These are phyloP conservation scores for Xanthia togata DNA, from an alignment of 2,888 invertebrate species.

Conservation along the genomic window DNA sequence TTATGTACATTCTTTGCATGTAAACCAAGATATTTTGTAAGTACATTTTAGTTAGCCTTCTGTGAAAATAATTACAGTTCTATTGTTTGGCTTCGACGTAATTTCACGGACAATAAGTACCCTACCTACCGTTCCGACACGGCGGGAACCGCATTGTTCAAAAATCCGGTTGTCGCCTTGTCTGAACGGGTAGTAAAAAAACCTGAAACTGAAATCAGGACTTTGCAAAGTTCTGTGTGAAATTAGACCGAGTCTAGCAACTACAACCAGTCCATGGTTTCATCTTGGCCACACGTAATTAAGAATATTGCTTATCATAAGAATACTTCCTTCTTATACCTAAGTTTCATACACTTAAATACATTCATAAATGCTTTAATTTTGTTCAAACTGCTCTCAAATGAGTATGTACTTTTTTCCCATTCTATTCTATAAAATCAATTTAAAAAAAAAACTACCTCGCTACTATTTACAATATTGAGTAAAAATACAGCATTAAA, in stretches of 20 bases:
- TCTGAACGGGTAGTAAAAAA: not conserved
- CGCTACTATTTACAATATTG: conserved; percentile 50
- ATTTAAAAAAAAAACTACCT: conserved; percentile 28
- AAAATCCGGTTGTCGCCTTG: not conserved
- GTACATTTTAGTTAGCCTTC: conserved; percentile 12
- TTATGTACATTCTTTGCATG: conserved; percentile 12
- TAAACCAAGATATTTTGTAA: not conserved
- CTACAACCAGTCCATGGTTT: not conserved
- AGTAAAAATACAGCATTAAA: conserved; percentile 2
- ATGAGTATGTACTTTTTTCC: conserved; percentile 18
- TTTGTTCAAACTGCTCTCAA: conserved; percentile 52
- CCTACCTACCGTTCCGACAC: not conserved
- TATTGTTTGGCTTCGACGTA: not conserved
- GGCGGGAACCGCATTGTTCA: too few relatives aligned
- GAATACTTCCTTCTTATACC: conserved; percentile 44
- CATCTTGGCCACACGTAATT: not conserved
- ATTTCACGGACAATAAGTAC: conserved; percentile 14
- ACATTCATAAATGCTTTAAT: conserved; percentile 54
- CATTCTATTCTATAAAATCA: not conserved
- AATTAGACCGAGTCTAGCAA: conserved; percentile 16
- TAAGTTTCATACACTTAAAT: conserved; percentile 26
- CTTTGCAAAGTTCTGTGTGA: conserved; percentile 1
- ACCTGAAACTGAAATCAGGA: not conserved
- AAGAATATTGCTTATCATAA: conserved; percentile 21
- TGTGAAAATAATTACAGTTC: not conserved